Base-by-base conservation (phyloP, 23 tunicate species). In the Clavelina lepadiformis region DNA sequence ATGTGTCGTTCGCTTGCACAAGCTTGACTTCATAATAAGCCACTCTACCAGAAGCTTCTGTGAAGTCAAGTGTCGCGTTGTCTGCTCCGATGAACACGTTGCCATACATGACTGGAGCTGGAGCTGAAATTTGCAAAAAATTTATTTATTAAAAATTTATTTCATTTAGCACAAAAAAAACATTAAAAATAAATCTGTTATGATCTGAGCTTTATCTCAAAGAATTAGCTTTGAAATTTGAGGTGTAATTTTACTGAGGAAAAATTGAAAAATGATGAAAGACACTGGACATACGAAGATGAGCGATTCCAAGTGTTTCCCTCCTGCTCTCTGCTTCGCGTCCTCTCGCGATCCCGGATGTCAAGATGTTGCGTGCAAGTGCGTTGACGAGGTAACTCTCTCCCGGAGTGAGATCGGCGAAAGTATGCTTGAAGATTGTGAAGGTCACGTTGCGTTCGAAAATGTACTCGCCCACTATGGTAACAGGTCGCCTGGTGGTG, bases 301-400 rank as follows among this genome's bases (percentile, higher is more conserved):
- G n/a, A n/a, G n/a, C n/a, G n/a, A n/a, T n/a, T n/a, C n/a, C n/a
- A n/a, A n/a, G n/a, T n/a, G n/a, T n/a, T n/a, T n/a, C n/a, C n/a
- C n/a, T n/a, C n/a, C n/a, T n/a, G n/a, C n/a, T n/a, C n/a, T n/a
- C n/a, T n/a, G n/a, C n/a, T n/a, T n/a, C n/a, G n/a, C n/a, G n/a
- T n/a, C n/a, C n/a, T n/a, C n/a, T n/a, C n/a, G n/a, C n/a, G n/a
- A n/a, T n/a, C n/a, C n/a, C n/a, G n/a, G n/a, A n/a, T n/a, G n/a
- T n/a, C n/a, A n/a, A n/a, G n/a, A n/a, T n/a, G 33, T 68, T 59
- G 26, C 32, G 35, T 25, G 60, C 28, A 5, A 31, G 28, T 19
- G 32, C 76, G 8, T 35, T 29, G 8, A 46, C 81, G 18, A 44
- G 23, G 71, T 75, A 75, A 32, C 29, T 33, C 33, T 63, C 81